Evolutionary conservation across 2,888 invertebrate species (phyloP).

Genomic region (Rhagophthalmus giganteus): DNA sequence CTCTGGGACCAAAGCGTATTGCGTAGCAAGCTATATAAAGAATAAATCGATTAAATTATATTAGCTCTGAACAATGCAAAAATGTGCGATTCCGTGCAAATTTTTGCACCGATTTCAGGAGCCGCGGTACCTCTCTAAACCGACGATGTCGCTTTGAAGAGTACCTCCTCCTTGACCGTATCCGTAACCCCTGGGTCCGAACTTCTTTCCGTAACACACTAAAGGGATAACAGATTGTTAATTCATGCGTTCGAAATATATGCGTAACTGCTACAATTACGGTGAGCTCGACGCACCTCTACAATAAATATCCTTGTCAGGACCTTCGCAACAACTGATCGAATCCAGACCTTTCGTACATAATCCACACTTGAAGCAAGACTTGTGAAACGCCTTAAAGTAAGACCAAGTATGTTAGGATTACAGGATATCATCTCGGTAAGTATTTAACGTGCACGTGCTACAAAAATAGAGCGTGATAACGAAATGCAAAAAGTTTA

Average conservation of each 20-base stretch:
- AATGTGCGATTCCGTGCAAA: not conserved
- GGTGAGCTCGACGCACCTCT: constrained; percentile 71
- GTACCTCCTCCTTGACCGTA: constrained; percentile 96
- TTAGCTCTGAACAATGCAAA: constrained; percentile 9
- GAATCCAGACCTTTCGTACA: constrained; percentile 89
- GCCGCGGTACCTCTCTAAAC: constrained; percentile 69
- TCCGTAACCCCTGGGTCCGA: constrained; percentile 96
- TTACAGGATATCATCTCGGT: constrained; percentile 8
- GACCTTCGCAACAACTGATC: constrained; percentile 89
- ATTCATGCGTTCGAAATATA: constrained; percentile 16
- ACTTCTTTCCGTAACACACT: constrained; percentile 97
- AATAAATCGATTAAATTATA: constrained; percentile 10
- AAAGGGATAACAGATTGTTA: constrained; percentile 43
- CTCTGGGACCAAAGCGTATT: constrained; percentile 92
- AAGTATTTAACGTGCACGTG: constrained; percentile 7
- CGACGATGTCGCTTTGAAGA: constrained; percentile 85
- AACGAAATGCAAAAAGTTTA: constrained; percentile 3
- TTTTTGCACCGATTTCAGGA: constrained; percentile 30
- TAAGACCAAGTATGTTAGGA: constrained; percentile 37
- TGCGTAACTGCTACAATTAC: constrained; percentile 17
- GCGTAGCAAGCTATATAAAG: constrained; percentile 83
- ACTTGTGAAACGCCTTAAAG: constrained; percentile 85
- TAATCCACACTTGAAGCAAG: constrained; percentile 90
- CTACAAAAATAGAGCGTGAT: constrained; percentile 9
- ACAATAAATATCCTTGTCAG: constrained; percentile 95